Percentiles rank a stretch among this genome's conserved stretches.
Conservation (phyloP, 2,888 invertebrate species). For the Globia sparganii region DNA sequence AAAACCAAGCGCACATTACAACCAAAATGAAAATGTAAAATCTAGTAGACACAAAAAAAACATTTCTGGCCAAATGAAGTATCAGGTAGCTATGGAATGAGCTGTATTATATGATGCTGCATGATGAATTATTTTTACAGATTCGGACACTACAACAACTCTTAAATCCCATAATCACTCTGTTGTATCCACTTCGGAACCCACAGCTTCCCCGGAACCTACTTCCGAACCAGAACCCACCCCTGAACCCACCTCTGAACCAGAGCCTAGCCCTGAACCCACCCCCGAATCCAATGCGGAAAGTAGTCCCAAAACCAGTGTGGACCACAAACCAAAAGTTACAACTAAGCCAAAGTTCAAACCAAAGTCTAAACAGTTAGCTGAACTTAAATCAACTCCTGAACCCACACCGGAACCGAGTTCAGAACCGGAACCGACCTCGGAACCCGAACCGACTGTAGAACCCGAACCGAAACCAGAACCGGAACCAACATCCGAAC, state of each 20-base stretch:
- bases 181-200: slow-evolving; percentile 70
- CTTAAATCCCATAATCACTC: slow-evolving; percentile 64
- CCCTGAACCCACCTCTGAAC: slow-evolving; percentile 28
- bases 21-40: no score
- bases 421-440: slow-evolving; percentile 73
- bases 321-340: slow-evolving; percentile 79
- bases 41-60: not conserved
- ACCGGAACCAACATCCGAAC: slow-evolving; percentile 81
- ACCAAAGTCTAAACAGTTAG: slow-evolving; percentile 77
- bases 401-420: slow-evolving; percentile 72
- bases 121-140: slow-evolving; percentile 88
- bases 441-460: slow-evolving; percentile 65
- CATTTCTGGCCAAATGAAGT: not conserved
- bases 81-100: slow-evolving; percentile 57
- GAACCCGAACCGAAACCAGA: slow-evolving; percentile 83
- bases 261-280: slow-evolving; percentile 64
- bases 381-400: slow-evolving; percentile 74
- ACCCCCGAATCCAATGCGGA: slow-evolving; percentile 50
- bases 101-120: slow-evolving; percentile 80
- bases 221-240: slow-evolving; percentile 75
- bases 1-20: no score
- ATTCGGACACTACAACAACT: slow-evolving; percentile 86
- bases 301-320: slow-evolving; percentile 70
- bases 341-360: slow-evolving; percentile 71
- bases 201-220: slow-evolving; percentile 67